These are phyloP conservation scores for Cylloceria caligata DNA, from an alignment of 2,888 invertebrate species.

Conservation along the genomic window DNA sequence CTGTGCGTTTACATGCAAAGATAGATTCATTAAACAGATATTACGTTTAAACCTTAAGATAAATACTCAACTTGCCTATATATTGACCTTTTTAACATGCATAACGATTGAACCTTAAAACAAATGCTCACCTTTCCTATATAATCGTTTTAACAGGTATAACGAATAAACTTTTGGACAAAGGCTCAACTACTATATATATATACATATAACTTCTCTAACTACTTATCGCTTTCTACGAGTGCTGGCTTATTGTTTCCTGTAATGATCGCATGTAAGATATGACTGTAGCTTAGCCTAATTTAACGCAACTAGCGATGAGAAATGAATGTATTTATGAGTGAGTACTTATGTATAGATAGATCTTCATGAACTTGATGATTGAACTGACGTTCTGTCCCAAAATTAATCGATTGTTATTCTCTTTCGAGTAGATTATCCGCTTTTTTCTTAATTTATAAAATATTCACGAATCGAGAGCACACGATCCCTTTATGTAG, in stretches of 20 bases:
- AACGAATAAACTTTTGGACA: no score
- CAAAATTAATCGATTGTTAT: background rate
- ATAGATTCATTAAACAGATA: slow-evolving; percentile 39
- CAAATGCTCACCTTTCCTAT: slow-evolving; percentile 13
- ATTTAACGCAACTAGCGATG: background rate
- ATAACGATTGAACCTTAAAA: background rate
- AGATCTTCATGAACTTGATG: background rate
- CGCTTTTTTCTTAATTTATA: no score
- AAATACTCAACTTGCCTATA: no score
- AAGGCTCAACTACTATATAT: no score
- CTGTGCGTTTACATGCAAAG: background rate
- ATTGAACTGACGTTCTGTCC: background rate
- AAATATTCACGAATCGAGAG: background rate
- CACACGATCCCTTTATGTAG: background rate
- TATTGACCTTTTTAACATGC: no score
- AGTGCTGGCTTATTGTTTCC: background rate
- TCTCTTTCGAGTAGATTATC: background rate
- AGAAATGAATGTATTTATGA: background rate
- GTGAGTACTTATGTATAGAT: no score
- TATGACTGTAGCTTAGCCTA: slow-evolving; percentile 6
- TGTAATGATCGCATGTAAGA: slow-evolving; percentile 3
- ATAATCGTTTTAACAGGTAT: no score
- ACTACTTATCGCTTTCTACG: slow-evolving; percentile 41
- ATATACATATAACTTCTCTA: no score
- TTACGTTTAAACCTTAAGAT: no score